These are phyloP conservation scores for Heliconius hewitsoni DNA, from an alignment of 1,140 invertebrate species.

Conservation along the genomic window DNA sequence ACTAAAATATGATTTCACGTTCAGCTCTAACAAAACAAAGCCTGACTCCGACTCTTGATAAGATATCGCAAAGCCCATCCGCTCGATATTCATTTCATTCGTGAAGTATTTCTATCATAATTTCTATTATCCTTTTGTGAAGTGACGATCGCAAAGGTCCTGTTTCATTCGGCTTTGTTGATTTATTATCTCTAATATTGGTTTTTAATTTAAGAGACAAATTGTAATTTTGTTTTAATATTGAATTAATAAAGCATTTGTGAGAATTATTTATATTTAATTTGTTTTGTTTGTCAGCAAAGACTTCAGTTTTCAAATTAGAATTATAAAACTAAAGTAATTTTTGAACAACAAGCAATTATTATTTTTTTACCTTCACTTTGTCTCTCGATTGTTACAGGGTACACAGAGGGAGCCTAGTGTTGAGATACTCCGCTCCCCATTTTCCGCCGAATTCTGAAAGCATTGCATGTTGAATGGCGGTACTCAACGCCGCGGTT, in stretches of 20 bases:
- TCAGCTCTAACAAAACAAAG: not conserved
- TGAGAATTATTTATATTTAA: too few relatives aligned
- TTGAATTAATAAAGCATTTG: not conserved
- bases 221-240: not conserved
- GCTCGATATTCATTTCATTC: constrained; percentile 18
- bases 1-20: constrained; percentile 15
- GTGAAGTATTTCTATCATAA: constrained; percentile 9
- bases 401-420: too few relatives aligned
- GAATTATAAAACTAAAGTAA: too few relatives aligned
- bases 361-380: too few relatives aligned
- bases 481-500: too few relatives aligned
- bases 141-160: not conserved
- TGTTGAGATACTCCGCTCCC: too few relatives aligned
- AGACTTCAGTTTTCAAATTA: too few relatives aligned
- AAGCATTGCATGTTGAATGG: too few relatives aligned
- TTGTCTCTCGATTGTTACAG: too few relatives aligned
- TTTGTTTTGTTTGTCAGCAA: too few relatives aligned
- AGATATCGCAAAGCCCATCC: constrained; percentile 9
- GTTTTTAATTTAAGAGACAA: not conserved
- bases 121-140: constrained; percentile 16
- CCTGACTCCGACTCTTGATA: constrained; percentile 6
- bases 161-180: constrained; percentile 1
- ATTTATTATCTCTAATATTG: not conserved
- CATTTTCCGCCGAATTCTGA: too few relatives aligned
- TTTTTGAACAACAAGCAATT: too few relatives aligned